Percentiles rank a stretch among this genome's conserved stretches.
These are phyloP conservation scores for Stictocephala bisonia DNA, from an alignment of 2,888 invertebrate species.

Conservation along the genomic window DNA sequence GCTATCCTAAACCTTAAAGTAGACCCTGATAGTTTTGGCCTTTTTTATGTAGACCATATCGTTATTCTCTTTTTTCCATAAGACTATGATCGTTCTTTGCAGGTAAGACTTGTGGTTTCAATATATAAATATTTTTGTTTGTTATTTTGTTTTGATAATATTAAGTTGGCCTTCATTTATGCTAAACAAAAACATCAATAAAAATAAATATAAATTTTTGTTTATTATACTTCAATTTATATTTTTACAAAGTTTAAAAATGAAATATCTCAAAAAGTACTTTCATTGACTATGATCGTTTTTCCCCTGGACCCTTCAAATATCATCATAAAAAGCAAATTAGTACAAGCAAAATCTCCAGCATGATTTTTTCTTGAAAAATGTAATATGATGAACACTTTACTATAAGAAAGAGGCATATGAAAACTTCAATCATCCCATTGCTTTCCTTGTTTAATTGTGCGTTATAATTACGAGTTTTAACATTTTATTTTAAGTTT, in stretches of 20 bases:
- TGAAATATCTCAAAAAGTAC: neutral
- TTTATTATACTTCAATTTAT: constrained; percentile 19
- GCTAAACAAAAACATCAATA: neutral
- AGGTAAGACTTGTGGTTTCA: constrained; percentile 7
- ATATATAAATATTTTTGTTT: constrained; percentile 18
- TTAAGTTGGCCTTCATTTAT: neutral
- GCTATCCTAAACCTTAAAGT: constrained; percentile 26
- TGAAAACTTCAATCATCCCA: too few species aligned
- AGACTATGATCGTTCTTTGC: constrained; percentile 42
- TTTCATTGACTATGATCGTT: constrained; percentile 43
- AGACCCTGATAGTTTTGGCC: neutral
- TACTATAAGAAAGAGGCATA: too few species aligned
- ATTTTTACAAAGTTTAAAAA: constrained; percentile 6
- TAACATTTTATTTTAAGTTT: too few species aligned
- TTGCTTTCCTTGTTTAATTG: too few species aligned
- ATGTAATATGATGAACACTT: too few species aligned
- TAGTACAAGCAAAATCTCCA: too few species aligned
- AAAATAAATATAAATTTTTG: constrained; percentile 6
- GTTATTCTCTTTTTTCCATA: constrained; percentile 1
- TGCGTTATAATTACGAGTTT: too few species aligned
- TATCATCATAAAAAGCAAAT: too few species aligned
- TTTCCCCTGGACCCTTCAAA: constrained; percentile 32
- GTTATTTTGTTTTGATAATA: constrained; percentile 1
- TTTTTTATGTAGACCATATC: constrained; percentile 3
- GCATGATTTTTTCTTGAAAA: too few species aligned